Evolutionary conservation across 2,113 vertebrate genomes (phyloP), one percentile per base, ranked within the genome.

Genomic region (Penelope pileata): DNA sequence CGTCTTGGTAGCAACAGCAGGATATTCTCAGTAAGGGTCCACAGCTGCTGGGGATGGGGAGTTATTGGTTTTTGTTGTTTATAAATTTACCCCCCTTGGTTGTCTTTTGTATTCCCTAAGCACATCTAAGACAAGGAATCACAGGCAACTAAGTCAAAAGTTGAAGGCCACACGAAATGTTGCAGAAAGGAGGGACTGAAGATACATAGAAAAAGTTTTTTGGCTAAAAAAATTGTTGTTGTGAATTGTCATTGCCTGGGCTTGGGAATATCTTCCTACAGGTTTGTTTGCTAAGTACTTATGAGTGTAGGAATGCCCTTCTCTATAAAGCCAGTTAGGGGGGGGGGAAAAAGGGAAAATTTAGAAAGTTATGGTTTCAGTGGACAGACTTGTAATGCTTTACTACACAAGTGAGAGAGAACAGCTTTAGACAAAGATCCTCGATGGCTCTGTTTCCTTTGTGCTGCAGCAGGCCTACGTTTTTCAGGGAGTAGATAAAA

Each of bases 231-330:
- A 42, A 18, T 24, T 68, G 47, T 51, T 91, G 18, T 77, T 92
- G 6, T 91, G 88, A 97, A 73, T 94, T 53, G 64, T 75, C n/a
- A 64, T 81, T 86, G 76, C 45, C 88, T 56, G 69, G 36, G 51
- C 80, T 95, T 88, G 90, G 91, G 88, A 90, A 58, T 86, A 16
- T 56, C 34, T 50, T 75, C 79, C 78, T 75, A 93, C 36, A 63
- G 73, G 77, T 86, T 93, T 93, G 30, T 86, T 91, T 94, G 83
- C 47, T 95, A 83, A 83, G 93, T 96, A 93, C 60, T 64, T 91
- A 43, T 29, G 43, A n/a, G 79, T 83, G 15, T 64, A 93, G 87
- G 91, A 91, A 91, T 96, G 91, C 27, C 85, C 22, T 23, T 87
- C 75, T 8, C 76, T 63, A 13, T 7, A 32, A 83, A 70, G 66